A percentile compares a stretch with the other conserved stretches of the same genome.
phyloP scores from a whole-genome alignment of 2,113 vertebrate genomes.

The Psammodynastes pulverulentus region DNA sequence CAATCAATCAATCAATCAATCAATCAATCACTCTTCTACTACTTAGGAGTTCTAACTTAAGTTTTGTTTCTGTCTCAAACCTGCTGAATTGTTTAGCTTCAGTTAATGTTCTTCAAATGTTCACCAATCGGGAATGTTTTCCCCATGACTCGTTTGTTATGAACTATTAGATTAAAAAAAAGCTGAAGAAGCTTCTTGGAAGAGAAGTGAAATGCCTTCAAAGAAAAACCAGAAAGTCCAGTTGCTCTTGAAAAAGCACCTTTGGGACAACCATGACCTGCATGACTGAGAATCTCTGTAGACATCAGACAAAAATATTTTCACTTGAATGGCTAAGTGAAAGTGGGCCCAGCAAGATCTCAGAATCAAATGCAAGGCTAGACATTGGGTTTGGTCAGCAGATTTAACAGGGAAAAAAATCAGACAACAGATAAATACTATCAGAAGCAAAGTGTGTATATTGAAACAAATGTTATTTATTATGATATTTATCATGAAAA shows the following conservation, averaged over 20 bases:
- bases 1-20: background rate
- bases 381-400: background rate
- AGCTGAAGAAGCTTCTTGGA: too few species aligned
- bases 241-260: too few species aligned
- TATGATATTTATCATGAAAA: conserved; percentile 54
- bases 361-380: background rate
- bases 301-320: background rate
- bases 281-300: too few species aligned
- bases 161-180: background rate
- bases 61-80: background rate
- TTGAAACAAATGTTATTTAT: background rate
- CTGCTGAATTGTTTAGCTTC: background rate
- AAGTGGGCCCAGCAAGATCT: background rate
- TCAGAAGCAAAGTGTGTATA: background rate
- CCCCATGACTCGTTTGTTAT: background rate
- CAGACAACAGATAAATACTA: background rate
- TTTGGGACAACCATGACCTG: too few species aligned
- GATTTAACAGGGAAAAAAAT: background rate
- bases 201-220: too few species aligned
- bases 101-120: background rate
- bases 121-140: background rate
- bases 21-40: background rate
- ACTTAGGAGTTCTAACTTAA: background rate
- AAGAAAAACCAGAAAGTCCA: too few species aligned
- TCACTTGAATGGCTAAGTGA: background rate